These are phyloP conservation scores for Genyomyrus donnyi DNA, from an alignment of 2,113 vertebrate species.

Conservation along the genomic window DNA sequence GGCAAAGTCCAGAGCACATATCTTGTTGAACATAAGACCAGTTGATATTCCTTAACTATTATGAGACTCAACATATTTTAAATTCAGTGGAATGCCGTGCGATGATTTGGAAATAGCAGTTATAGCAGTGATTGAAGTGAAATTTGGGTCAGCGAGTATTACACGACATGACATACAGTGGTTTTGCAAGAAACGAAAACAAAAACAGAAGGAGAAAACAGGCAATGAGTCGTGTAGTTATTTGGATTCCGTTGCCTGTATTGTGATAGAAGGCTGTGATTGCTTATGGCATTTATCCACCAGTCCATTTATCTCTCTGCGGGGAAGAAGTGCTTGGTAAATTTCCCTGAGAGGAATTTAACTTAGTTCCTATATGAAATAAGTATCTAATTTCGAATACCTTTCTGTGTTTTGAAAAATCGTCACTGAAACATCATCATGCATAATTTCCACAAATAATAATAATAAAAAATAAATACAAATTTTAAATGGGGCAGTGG, in stretches of 20 bases:
- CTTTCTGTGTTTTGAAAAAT: not conserved
- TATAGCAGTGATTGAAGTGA: not conserved
- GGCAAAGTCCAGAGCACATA: not conserved
- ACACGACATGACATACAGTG: not conserved
- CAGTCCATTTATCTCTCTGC: not conserved
- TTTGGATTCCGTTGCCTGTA: not conserved
- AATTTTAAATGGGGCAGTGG: too few relatives aligned
- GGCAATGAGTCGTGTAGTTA: not conserved
- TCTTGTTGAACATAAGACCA: not conserved
- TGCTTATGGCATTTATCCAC: not conserved
- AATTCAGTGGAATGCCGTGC: not conserved
- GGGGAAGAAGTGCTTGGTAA: not conserved
- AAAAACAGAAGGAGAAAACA: not conserved
- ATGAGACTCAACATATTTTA: not conserved
- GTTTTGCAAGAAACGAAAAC: not conserved
- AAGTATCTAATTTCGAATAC: not conserved
- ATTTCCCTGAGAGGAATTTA: not conserved
- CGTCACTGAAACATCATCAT: not conserved
- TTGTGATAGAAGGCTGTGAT: not conserved
- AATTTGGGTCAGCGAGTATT: not conserved
- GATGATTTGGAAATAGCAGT: not conserved
- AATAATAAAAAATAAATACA: too few relatives aligned
- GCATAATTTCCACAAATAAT: not conserved
- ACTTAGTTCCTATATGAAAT: not conserved
- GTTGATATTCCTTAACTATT: not conserved